Evolutionary conservation across 2,797 vertebrate genomes (phyloP).

Genomic region (Arnoldichthys spilopterus): DNA sequence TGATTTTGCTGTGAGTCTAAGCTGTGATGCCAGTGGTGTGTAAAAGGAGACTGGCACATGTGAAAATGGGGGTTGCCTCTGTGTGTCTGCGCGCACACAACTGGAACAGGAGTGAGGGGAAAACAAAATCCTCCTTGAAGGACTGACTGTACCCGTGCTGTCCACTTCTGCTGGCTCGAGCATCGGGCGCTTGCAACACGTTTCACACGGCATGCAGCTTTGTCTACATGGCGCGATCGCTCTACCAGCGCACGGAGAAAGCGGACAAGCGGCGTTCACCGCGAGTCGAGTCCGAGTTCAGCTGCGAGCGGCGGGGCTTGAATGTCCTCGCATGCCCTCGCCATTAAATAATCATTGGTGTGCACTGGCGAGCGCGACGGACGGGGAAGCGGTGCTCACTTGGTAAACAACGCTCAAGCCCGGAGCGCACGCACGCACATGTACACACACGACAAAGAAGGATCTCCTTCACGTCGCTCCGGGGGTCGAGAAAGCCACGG

Average conservation of each 20-base stretch:
- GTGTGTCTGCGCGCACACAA: too few species aligned
- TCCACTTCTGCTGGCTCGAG: neutral
- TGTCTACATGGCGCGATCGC: conserved; percentile 1
- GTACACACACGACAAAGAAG: conserved; percentile 6
- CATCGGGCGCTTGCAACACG: neutral
- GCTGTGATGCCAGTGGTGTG: too few species aligned
- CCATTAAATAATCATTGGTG: conserved; percentile 50
- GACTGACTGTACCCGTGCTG: neutral
- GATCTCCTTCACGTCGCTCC: conserved; percentile 19
- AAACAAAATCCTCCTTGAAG: neutral
- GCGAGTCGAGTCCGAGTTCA: neutral
- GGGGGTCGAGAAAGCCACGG: too few species aligned
- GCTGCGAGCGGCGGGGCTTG: neutral
- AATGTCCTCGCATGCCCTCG: conserved; percentile 68
- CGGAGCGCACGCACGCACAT: conserved; percentile 39
- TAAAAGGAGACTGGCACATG: too few species aligned
- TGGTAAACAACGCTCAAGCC: conserved; percentile 61
- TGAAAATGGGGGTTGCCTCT: too few species aligned
- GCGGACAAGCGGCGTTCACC: neutral
- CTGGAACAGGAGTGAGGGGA: neutral
- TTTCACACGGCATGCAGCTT: conserved; percentile 15
- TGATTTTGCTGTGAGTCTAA: too few species aligned
- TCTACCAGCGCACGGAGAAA: neutral
- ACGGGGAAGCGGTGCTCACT: conserved; percentile 46
- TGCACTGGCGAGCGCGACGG: conserved; percentile 34